Evolutionary conservation across 2,113 vertebrate species (phyloP), one percentile per base, ranked within the genome.

Genomic region (Gnathonemus echidnorhynchus): DNA sequence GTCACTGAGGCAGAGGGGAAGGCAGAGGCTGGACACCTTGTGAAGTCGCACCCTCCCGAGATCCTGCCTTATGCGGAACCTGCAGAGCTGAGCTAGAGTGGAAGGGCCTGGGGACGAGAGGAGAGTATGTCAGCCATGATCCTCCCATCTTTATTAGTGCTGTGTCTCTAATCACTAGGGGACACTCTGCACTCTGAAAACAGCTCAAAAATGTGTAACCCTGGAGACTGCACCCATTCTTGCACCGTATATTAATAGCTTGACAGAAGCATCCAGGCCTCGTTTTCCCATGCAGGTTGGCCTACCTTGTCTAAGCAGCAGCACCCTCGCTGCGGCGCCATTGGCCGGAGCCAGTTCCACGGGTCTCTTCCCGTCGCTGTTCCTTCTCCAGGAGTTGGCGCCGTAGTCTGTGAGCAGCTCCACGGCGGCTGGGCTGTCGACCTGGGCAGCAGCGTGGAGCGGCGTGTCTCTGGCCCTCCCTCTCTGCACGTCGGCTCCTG

Each of bases 351-450:
- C 95, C 92, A 98, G 94, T 6, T 98, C 96, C 86, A 97, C 93
- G 0, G 98, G 95, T 85, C 95, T 96, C 92, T 97, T 97, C 3
- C 96, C 95, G 21, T 98, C 96, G 0, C 95, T 90, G 11, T 99
- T 98, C 93, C 94, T 96, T 92, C 93, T 53, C 88, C 70, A n/a
- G 27, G 50, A 9, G 19, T 96, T 94, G 49, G 98, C 97, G 3
- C 98, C 98, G 0, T 97, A 98, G 90, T 98, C 97, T 31, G 94
- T 94, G 88, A 99, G 95, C 84, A 98, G 89, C 85, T 95, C 66
- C 3, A 97, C 95, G 0, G 97, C 50, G 10, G 95, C 93, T n/a
- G 89, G 93, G 0, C 89, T 96, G 89, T 95, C 95, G 35, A 92
- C 95, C 90, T 93, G 94, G 0, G 95, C 96, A 1, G 97, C 97